phyloP scores from a whole-genome alignment of 2,888 invertebrate genomes.

The Platycheirus albimanus region DNA sequence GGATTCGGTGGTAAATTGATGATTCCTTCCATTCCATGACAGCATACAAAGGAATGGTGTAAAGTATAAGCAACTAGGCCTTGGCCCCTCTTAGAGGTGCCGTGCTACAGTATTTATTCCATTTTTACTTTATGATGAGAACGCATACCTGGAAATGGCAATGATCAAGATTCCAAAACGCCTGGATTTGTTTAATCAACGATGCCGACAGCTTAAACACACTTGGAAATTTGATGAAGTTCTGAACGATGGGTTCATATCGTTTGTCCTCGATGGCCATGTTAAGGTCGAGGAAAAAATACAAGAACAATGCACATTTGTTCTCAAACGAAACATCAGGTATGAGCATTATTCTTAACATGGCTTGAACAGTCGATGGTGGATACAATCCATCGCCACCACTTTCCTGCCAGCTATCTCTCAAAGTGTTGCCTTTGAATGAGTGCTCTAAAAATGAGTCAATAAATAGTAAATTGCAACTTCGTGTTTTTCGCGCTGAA shows the following conservation, averaged over 20 bases:
- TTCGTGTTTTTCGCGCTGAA: constrained; percentile 76
- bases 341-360: constrained; percentile 89
- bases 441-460: constrained; percentile 79
- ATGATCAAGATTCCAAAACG: constrained; percentile 95
- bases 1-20: too few species aligned
- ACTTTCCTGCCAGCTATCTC: constrained; percentile 86
- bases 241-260: constrained; percentile 86
- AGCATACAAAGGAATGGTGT: too few species aligned
- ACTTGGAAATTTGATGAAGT: constrained; percentile 90
- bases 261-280: constrained; percentile 86
- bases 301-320: constrained; percentile 92
- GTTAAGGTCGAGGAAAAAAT: constrained; percentile 91
- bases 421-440: constrained; percentile 84
- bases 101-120: too few species aligned
- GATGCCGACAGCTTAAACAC: constrained; percentile 90
- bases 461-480: constrained; percentile 79
- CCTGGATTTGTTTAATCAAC: constrained; percentile 90
- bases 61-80: too few species aligned
- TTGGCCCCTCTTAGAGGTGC: too few species aligned
- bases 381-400: constrained; percentile 89
- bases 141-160: constrained; percentile 90
- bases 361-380: constrained; percentile 90
- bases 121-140: too few species aligned
- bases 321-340: constrained; percentile 86
- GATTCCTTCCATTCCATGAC: too few species aligned